A percentile compares a stretch with the other conserved stretches of the same genome.
Evolutionary conservation across 2,797 vertebrate species (phyloP).

Genomic region (Eleutherodactylus coqui): DNA sequence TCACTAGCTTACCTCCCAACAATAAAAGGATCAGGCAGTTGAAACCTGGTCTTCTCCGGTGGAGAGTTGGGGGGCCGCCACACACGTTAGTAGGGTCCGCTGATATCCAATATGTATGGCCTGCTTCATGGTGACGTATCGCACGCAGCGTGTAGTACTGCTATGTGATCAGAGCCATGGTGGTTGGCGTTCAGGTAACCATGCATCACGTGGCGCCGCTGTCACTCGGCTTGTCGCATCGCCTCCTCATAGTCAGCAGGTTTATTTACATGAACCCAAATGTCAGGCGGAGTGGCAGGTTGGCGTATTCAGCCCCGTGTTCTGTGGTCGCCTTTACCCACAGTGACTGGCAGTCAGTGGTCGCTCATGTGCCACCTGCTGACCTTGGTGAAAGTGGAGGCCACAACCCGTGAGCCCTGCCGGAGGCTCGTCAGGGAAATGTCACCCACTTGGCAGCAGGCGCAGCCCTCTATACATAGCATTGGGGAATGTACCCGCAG

Average conservation of each 20-base stretch:
- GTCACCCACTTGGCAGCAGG: conserved; percentile 27
- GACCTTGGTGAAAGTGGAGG: conserved; percentile 27
- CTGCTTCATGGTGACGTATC: no score
- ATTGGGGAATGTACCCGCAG: neutral
- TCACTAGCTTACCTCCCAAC: no score
- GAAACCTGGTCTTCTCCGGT: no score
- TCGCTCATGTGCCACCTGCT: neutral
- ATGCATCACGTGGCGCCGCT: no score
- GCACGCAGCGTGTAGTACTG: no score
- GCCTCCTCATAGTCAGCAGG: neutral
- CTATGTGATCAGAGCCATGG: no score
- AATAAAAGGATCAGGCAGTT: no score
- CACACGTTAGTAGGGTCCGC: no score
- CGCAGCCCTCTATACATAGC: conserved; percentile 23
- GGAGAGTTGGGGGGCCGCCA: no score
- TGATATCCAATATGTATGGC: no score
- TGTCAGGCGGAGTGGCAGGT: neutral
- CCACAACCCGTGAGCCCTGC: neutral
- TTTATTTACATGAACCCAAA: neutral
- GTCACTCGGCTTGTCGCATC: neutral
- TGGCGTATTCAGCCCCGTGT: neutral
- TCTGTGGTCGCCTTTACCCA: neutral
- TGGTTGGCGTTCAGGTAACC: no score
- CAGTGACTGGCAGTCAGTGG: neutral
- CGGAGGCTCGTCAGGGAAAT: neutral